These are phyloP conservation scores for Heteropelma amictum DNA, from an alignment of 2,888 invertebrate species.

Conservation along the genomic window DNA sequence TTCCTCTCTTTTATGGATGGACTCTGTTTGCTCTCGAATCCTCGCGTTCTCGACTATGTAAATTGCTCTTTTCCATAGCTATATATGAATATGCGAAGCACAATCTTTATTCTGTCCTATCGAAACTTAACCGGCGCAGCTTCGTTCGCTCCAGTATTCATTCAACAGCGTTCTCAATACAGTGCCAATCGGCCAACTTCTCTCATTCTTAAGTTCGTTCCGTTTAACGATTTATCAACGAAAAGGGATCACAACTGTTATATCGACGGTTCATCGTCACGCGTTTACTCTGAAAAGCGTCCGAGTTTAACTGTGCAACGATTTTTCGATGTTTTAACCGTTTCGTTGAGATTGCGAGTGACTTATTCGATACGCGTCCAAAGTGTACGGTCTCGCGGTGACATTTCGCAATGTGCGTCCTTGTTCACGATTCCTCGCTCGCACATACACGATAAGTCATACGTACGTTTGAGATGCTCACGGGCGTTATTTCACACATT, in stretches of 20 bases:
- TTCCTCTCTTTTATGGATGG: conserved; percentile 1
- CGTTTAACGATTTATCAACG: neutral
- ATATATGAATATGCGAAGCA: conserved; percentile 15
- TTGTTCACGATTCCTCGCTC: too few species aligned
- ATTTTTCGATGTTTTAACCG: too few species aligned
- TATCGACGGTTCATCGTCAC: too few species aligned
- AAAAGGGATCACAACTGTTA: too few species aligned
- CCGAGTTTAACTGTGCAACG: too few species aligned
- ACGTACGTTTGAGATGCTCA: neutral
- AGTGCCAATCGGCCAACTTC: conserved; percentile 11
- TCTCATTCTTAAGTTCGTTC: neutral
- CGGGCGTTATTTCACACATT: neutral
- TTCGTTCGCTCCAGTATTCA: conserved; percentile 30
- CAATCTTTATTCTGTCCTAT: conserved; percentile 26
- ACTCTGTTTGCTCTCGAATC: conserved; percentile 34
- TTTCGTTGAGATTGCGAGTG: too few species aligned
- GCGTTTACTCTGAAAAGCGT: too few species aligned
- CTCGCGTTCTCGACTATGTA: conserved; percentile 24
- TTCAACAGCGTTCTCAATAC: conserved; percentile 23
- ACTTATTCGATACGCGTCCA: too few species aligned
- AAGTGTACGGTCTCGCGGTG: too few species aligned
- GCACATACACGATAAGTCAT: too few species aligned
- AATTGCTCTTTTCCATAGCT: conserved; percentile 17
- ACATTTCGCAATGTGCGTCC: too few species aligned
- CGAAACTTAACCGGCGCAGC: conserved; percentile 45